Percentiles rank a stretch among this genome's conserved stretches.
Conservation (phyloP, 2,113 vertebrate genomes). For the Opisthocomus hoazin region DNA sequence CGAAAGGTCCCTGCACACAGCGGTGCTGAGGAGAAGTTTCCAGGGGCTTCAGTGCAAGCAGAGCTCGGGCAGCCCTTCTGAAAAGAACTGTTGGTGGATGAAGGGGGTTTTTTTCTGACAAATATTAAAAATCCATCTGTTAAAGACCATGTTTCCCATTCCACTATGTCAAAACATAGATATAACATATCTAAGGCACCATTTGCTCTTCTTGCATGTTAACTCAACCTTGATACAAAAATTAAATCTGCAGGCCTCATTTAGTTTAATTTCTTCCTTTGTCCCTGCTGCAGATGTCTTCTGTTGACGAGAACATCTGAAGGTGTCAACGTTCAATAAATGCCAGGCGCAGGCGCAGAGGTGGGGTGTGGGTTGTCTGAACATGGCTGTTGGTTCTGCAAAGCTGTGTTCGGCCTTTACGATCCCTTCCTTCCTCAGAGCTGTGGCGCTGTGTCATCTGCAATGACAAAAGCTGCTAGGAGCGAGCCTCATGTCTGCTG, state of each 20-base stretch:
- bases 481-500: background rate
- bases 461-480: background rate
- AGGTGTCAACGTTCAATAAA: background rate
- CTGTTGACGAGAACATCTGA: background rate
- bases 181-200: background rate
- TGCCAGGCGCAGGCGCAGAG: background rate
- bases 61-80: background rate
- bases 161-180: background rate
- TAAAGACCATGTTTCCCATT: background rate
- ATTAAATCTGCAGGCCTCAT: background rate
- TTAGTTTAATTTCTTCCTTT: background rate
- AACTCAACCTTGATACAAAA: background rate
- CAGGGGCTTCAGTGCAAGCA: background rate
- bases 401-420: background rate
- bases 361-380: background rate
- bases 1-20: background rate
- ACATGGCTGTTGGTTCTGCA: background rate
- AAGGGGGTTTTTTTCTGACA: background rate
- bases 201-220: background rate
- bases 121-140: background rate
- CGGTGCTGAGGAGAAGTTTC: background rate
- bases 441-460: background rate
- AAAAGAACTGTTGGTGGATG: background rate
- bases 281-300: background rate
- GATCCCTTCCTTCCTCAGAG: background rate